Evolutionary conservation across 2,797 vertebrate species (phyloP), one percentile per base, ranked within the genome.

Genomic region (Heliangelus exortis): DNA sequence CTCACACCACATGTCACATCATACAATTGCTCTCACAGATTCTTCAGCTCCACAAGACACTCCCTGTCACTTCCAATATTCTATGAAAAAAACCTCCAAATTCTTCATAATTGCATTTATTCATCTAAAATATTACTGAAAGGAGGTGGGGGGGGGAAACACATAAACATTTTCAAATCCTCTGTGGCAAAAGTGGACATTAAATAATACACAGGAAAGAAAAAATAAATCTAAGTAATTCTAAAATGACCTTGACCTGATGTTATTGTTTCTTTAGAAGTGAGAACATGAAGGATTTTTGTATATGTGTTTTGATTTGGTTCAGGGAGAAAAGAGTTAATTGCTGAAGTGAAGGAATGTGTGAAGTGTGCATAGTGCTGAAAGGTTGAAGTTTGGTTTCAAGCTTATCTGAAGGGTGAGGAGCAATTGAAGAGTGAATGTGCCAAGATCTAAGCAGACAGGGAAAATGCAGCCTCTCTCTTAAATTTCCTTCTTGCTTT

Each of bases 291-390:
- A 86, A 89, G 8, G 31, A 29, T 43, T 89, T 93, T 57, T 76
- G 41, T 87, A 33, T 92, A 29, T 61, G 36, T 93, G 54, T 91
- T 96, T 95, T 91, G 83, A 48, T 88, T 93, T 88, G 65, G 41
- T 81, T 90, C 78, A 90, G 95, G 84, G 51, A 91, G 63, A 57
- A 55, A 95, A 82, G 84, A 91, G 61, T 92, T 92, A 94, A 94
- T 90, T 83, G 88, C 59, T 94, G 86, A 93, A 83, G 53, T 86
- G 76, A 91, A 97, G 96, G 89, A 96, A 97, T 93, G 85, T 94
- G 90, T 90, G 85, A 96, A 95, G 90, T 90, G 74, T 87, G 77
- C 50, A 28, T 12, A 48, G 83, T 90, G 94, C 82, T 95, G 96
- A 97, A 96, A 97, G 86, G 65, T 73, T 87, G 82, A 94, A 80